Base-by-base conservation (phyloP, 64 coral and sea anemone species). In the Pocillopora verrucosa region DNA sequence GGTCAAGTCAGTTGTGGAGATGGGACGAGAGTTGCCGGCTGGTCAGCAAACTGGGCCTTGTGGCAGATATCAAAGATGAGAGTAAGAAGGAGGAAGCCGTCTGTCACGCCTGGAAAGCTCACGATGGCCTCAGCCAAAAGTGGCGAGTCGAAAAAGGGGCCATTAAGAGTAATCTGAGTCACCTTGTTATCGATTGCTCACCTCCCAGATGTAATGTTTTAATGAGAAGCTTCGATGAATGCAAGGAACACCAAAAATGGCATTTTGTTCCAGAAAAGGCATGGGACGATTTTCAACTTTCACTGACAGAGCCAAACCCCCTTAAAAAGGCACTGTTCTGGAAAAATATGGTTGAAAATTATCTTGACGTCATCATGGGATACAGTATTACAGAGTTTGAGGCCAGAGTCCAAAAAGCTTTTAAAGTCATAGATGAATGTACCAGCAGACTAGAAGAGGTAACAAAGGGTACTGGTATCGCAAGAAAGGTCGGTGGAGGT, bases 361-460 rank as follows among this genome's bases (percentile, higher is more conserved):
- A 69, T 30, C 61, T 84, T 67, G 80, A 84, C 30, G 80, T 84
- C 62, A 67, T 84, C 80, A 84, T 84, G 67, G 80, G 80, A 20
- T 84, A 67, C 61, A 84, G 37, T 17, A 84, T 84, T 37, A 34
- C 36, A 3, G 80, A 84, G 11, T 84, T 67, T 84, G 35, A 84
- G 22, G 2, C 41, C 13, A 67, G 36, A 41, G 24, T 37, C 2
- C 24, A 38, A 1, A 84, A 67, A 84, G 61, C 80, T 84, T 65
- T 37, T 64, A 25, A 84, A 68, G 36, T 67, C 65, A 19, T 38
- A 19, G 80, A 84, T 36, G 60, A 84, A 13, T 84, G 80, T 84
- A 34, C 80, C 80, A 84, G 65, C 60, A 65, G 36, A 5, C 80
- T 84, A 15, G 25, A 84, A 16, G 25, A 35, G 30, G 30, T 76